Evolutionary conservation across 2,888 invertebrate genomes (phyloP).

Genomic region (Drosophila prolongata): DNA sequence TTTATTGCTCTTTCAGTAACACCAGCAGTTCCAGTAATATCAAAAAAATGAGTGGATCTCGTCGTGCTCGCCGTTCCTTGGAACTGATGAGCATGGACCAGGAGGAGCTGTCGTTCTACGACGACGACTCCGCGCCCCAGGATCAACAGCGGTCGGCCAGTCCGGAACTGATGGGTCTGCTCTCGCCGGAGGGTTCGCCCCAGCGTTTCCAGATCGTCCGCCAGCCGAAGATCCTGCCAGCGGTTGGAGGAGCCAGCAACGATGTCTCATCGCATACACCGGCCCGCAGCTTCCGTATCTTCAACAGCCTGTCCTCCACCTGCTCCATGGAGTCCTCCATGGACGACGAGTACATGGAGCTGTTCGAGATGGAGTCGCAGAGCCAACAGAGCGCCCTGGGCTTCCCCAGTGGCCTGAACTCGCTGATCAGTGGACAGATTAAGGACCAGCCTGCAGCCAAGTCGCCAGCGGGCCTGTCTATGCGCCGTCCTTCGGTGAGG

Average conservation of each 20-base stretch:
- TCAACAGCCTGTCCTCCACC: conserved; percentile 85
- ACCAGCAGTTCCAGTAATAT: conserved; percentile 43
- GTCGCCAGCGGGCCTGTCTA: conserved; percentile 54
- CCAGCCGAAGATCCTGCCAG: conserved; percentile 56
- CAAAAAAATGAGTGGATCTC: conserved; percentile 57
- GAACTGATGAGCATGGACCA: conserved; percentile 77
- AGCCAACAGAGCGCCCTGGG: conserved; percentile 64
- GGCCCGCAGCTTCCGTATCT: conserved; percentile 82
- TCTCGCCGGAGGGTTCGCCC: conserved; percentile 83
- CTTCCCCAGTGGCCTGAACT: conserved; percentile 86
- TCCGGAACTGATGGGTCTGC: conserved; percentile 77
- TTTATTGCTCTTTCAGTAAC: conserved; percentile 19
- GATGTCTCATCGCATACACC: conserved; percentile 56
- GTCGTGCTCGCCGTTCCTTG: conserved; percentile 60
- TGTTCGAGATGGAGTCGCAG: conserved; percentile 87
- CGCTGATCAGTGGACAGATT: conserved; percentile 86
- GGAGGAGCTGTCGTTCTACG: conserved; percentile 83
- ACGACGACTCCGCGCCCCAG: conserved; percentile 68
- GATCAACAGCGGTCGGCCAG: conserved; percentile 65
- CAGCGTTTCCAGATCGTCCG: conserved; percentile 81
- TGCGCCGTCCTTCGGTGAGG: conserved; percentile 85
- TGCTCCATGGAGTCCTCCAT: conserved; percentile 87
- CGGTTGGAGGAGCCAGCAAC: conserved; percentile 8
- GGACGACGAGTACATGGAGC: conserved; percentile 87
- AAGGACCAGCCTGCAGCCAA: conserved; percentile 68